A percentile compares a stretch with the other conserved stretches of the same genome.
phyloP scores from a whole-genome alignment of 2,797 vertebrate genomes.

The Sebastes cheni region DNA sequence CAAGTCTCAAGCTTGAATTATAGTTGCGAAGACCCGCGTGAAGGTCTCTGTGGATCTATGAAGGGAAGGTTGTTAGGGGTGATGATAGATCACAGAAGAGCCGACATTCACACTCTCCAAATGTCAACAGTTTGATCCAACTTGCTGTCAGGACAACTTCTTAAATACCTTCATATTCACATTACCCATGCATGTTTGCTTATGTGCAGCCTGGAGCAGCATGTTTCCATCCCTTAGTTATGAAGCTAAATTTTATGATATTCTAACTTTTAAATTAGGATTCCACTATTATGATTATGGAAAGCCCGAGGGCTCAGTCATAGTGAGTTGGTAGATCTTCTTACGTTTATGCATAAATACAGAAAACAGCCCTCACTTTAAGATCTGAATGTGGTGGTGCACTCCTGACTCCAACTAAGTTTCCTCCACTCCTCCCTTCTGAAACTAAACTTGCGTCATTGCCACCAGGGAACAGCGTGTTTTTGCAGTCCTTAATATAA shows the following conservation, averaged over 20 bases:
- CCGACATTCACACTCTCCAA: too few species aligned
- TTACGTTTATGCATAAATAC: not conserved
- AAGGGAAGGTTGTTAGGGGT: not conserved
- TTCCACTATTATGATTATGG: not conserved
- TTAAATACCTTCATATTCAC: not conserved
- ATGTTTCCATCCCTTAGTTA: not conserved
- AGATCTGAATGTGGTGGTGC: not conserved
- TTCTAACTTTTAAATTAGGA: not conserved
- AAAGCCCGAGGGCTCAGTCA: not conserved
- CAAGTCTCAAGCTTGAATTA: not conserved
- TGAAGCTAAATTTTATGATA: not conserved
- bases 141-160: not conserved
- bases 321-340: not conserved
- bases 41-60: not conserved
- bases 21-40: not conserved
- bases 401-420: not conserved
- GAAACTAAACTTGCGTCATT: conserved; percentile 25
- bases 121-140: too few species aligned
- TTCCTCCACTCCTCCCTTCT: not conserved
- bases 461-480: conserved; percentile 6
- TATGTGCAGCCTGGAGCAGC: not conserved
- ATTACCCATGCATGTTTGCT: not conserved
- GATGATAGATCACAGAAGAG: not conserved
- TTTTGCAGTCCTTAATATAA: conserved; percentile 12
- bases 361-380: not conserved